These are phyloP conservation scores for Zaprionus tsacasi DNA, from an alignment of 1,140 invertebrate genomes.

Conservation along the genomic window DNA sequence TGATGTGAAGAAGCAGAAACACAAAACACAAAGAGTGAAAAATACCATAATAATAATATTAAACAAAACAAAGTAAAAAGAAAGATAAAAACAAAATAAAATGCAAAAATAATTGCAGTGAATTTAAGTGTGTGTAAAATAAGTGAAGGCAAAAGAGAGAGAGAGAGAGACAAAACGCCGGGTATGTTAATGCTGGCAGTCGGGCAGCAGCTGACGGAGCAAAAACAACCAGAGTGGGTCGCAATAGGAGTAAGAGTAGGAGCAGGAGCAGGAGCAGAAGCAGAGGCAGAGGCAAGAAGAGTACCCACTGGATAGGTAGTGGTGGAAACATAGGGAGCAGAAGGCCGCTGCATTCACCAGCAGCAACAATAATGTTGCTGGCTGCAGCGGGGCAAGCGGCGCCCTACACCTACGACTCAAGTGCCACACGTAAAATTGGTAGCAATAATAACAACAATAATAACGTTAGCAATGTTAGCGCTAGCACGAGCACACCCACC, in stretches of 20 bases:
- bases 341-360: conserved; percentile 21
- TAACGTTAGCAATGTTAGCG: conserved; percentile 33
- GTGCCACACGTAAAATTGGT: conserved; percentile 41
- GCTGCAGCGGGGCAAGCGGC: conserved; percentile 68
- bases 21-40: conserved; percentile 48
- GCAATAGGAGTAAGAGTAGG: conserved; percentile 3
- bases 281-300: neutral
- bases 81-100: conserved; percentile 14
- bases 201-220: conserved; percentile 44
- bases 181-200: conserved; percentile 53
- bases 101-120: conserved; percentile 32
- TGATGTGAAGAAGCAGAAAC: conserved; percentile 41
- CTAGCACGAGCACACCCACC: conserved; percentile 69
- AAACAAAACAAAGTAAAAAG: conserved; percentile 17
- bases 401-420: conserved; percentile 54
- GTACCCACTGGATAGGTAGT: neutral
- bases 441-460: conserved; percentile 53
- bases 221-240: conserved; percentile 28
- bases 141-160: neutral
- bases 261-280: neutral
- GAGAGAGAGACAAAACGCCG: conserved; percentile 42
- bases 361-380: conserved; percentile 64
- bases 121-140: neutral
- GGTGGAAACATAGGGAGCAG: neutral
- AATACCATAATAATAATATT: conserved; percentile 34